phyloP scores from a whole-genome alignment of 2,888 invertebrate species.

The Conchocele bisecta region DNA sequence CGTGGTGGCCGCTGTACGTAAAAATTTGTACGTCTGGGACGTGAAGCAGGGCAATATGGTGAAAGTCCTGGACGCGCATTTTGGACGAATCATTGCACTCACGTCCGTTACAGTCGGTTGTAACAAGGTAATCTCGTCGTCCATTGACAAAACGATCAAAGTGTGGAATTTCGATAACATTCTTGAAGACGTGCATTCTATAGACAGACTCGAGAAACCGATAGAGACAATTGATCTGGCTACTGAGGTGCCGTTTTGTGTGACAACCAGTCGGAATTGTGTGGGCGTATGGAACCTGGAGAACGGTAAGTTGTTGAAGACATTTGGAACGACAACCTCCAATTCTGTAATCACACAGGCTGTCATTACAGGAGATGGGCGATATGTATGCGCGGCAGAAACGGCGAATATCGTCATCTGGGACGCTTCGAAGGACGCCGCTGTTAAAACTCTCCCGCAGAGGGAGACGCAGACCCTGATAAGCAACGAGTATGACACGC shows the following conservation, averaged over 20 bases:
- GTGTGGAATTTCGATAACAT: slow-evolving; percentile 99
- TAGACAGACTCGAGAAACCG: slow-evolving; percentile 95
- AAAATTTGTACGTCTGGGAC: slow-evolving; percentile 97
- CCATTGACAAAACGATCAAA: slow-evolving; percentile 98
- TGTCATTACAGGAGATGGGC: slow-evolving; percentile 92
- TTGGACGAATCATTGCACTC: slow-evolving; percentile 96
- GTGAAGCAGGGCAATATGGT: slow-evolving; percentile 91
- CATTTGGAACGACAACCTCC: slow-evolving; percentile 94
- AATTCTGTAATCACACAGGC: slow-evolving; percentile 98
- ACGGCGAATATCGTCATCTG: slow-evolving; percentile 95
- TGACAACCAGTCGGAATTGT: slow-evolving; percentile 96
- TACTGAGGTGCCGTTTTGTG: slow-evolving; percentile 90
- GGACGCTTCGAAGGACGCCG: slow-evolving; percentile 90
- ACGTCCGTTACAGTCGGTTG: slow-evolving; percentile 91
- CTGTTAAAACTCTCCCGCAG: slow-evolving; percentile 92
- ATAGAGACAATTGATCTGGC: slow-evolving; percentile 91
- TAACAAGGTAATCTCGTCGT: slow-evolving; percentile 92
- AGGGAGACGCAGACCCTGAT: slow-evolving; percentile 90
- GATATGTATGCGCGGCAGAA: slow-evolving; percentile 93
- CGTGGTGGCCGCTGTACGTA: slow-evolving; percentile 96
- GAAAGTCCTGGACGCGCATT: slow-evolving; percentile 97
- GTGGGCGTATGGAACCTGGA: slow-evolving; percentile 97
- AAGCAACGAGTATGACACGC: slow-evolving; percentile 89
- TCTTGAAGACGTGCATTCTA: slow-evolving; percentile 92
- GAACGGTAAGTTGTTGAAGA: slow-evolving; percentile 92